Base-by-base conservation (phyloP, 2,113 vertebrate genomes). In the Cettia cetti region DNA sequence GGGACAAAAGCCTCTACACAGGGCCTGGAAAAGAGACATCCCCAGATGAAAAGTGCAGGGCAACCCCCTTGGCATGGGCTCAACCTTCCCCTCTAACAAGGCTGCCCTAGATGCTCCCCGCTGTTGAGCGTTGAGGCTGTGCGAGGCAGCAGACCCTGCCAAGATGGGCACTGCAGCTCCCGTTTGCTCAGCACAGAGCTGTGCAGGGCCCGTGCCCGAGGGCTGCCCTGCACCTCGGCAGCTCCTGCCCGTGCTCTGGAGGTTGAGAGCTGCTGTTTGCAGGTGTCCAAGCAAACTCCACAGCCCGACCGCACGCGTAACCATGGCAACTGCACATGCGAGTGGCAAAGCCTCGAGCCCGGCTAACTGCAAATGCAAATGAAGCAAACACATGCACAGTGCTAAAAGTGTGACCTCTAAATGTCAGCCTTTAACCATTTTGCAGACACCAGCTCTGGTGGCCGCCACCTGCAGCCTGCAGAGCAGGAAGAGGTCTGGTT, bases 311-410 rank as follows among this genome's bases (percentile, higher is more conserved):
- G 92, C 85, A 92, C 88, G 80, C 9, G 96, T 95, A 95, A 90
- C 94, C 93, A 95, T 96, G 90, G 93, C 87, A 95, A 97, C 95
- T 76, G 91, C 94, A 96, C 95, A 97, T 90, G 93, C 22, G 10
- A 95, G 94, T 56, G 95, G 93, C 91, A 89, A 95, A 89, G 90
- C 90, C 90, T 65, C 4, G 33, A 95, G 92, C 84, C 72, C 42
- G 90, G 94, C 91, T 89, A 91, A 94, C 95, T 91, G 82, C 95
- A 94, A 93, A 95, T 89, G 95, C 86, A 96, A 96, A 96, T 92
- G 76, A 94, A 95, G 90, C 92, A 83, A 94, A 92, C 76, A 83
- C 92, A 94, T 75, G 94, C 92, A 94, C 92, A 44, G 33, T 49
- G 92, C 79, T 96, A 72, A 27, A 82, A 92, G 93, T 35, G 90